phyloP scores from a whole-genome alignment of 2,888 invertebrate genomes.

The Caenorhabditis drosophilae region DNA sequence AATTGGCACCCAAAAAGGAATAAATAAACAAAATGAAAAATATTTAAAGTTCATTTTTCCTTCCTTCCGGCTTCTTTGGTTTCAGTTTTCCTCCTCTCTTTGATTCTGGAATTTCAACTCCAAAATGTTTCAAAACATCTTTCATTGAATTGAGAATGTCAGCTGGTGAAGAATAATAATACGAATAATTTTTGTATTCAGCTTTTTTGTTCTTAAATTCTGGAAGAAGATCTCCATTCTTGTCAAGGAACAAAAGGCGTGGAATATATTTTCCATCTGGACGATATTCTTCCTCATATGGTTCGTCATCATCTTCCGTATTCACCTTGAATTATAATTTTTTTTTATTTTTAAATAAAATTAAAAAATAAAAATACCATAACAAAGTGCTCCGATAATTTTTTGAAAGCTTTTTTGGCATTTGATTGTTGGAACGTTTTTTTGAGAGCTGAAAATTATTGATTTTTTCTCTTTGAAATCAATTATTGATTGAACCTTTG shows the following conservation, averaged over 20 bases:
- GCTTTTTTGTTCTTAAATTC: conserved; percentile 68
- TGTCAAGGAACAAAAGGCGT: conserved; percentile 66
- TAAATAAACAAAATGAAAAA: neutral
- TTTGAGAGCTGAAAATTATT: conserved; percentile 60
- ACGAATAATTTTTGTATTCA: conserved; percentile 69
- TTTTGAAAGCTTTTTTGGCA: conserved; percentile 68
- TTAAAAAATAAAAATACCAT: conserved; percentile 65
- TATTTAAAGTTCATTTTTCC: conserved; percentile 34
- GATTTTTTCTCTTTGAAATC: conserved; percentile 1
- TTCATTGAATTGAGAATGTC: conserved; percentile 68
- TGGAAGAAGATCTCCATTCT: conserved; percentile 64
- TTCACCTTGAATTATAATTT: conserved; percentile 58
- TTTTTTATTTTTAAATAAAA: neutral
- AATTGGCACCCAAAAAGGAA: neutral
- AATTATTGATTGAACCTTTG: conserved; percentile 62
- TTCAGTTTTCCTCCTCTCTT: conserved; percentile 66
- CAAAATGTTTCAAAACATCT: conserved; percentile 62
- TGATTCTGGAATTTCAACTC: conserved; percentile 60
- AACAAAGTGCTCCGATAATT: conserved; percentile 69
- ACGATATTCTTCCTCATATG: conserved; percentile 67
- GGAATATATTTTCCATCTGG: conserved; percentile 69
- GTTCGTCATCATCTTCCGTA: conserved; percentile 71
- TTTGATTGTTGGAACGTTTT: conserved; percentile 68
- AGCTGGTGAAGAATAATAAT: conserved; percentile 68
- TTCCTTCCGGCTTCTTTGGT: conserved; percentile 56